These are phyloP conservation scores for Tolmerus cingulatus DNA, from an alignment of 2,888 invertebrate genomes.

Conservation along the genomic window DNA sequence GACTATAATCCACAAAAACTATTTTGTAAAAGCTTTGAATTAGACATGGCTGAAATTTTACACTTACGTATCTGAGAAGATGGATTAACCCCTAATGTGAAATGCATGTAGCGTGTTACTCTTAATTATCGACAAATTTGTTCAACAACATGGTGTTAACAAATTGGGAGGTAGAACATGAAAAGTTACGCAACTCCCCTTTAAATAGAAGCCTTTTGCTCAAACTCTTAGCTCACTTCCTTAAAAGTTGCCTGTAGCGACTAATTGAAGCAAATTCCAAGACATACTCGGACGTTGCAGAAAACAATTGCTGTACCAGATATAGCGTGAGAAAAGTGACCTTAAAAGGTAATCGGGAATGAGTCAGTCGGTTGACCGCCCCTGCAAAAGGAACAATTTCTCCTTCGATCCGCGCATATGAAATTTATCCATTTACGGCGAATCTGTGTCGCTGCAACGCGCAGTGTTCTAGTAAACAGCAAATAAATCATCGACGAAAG, in stretches of 20 bases:
- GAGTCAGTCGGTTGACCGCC: not conserved
- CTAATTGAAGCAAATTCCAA: not conserved
- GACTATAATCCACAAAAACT: too few relatives aligned
- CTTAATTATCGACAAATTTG: not conserved
- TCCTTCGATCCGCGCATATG: not conserved
- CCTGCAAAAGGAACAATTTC: not conserved
- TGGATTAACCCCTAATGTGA: not conserved
- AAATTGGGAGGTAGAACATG: not conserved
- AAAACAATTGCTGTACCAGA: not conserved
- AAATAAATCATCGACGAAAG: constrained; percentile 21
- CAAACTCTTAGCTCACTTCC: not conserved
- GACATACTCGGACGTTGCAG: not conserved
- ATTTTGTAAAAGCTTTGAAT: too few relatives aligned
- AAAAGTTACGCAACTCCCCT: not conserved
- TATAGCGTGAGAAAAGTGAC: constrained; percentile 18
- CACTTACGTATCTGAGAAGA: too few relatives aligned
- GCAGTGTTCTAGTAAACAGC: not conserved
- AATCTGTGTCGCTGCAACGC: not conserved
- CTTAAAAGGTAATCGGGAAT: not conserved
- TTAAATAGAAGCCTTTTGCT: not conserved
- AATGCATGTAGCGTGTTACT: not conserved
- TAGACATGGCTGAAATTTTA: too few relatives aligned
- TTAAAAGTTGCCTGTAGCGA: not conserved
- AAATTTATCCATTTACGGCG: constrained; percentile 8
- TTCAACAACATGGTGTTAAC: not conserved